Base-by-base conservation (phyloP, 2,113 vertebrate genomes). In the Sapajus apella region DNA sequence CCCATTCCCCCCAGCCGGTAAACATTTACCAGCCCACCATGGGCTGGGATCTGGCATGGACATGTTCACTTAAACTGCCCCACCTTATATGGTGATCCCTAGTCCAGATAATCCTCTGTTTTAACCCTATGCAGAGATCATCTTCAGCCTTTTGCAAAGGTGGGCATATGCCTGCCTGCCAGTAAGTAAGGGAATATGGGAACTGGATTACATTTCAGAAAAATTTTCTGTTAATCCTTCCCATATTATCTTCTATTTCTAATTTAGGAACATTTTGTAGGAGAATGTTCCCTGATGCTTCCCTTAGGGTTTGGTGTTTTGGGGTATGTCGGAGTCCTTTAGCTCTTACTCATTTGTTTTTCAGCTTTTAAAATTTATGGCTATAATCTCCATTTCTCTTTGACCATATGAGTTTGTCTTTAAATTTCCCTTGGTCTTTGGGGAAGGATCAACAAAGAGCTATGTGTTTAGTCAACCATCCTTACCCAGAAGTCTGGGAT, bases 251-350 rank as follows among this genome's bases (percentile, higher is more conserved):
- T 70, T 52, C 82, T 18, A 20, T 30, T 76, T 89, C 18, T 55
- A 55, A 43, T 61, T 61, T 64, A 55, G 70, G 30, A 75, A 37
- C 27, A 8, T 61, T 97, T 97, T 94, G 43, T 17, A 64, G 45
- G 27, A 64, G 43, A 35, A 17, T 91, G 17, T 89, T 94, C 45
- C 47, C 30, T 92, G 66, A 61, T 61, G 56, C 10, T 92, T 85
- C 87, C 64, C 27, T 86, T 86, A 90, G 47, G 73, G 92, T 89
- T 92, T 43, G 37, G 43, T 94, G 68, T 94, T 90, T 86, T 81
- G 47, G 14, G 17, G 61, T 27, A 13, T 91, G 27, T 89, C 70
- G 75, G 47, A 50, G 64, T 80, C 25, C 37, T 92, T 88, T 58
- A 84, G 30, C 20, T 91, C 20, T 91, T 96, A 68, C 6, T 45